Evolutionary conservation across 2,797 vertebrate species (phyloP), one percentile per base, ranked within the genome.

Genomic region (Xiphophorus birchmanni): DNA sequence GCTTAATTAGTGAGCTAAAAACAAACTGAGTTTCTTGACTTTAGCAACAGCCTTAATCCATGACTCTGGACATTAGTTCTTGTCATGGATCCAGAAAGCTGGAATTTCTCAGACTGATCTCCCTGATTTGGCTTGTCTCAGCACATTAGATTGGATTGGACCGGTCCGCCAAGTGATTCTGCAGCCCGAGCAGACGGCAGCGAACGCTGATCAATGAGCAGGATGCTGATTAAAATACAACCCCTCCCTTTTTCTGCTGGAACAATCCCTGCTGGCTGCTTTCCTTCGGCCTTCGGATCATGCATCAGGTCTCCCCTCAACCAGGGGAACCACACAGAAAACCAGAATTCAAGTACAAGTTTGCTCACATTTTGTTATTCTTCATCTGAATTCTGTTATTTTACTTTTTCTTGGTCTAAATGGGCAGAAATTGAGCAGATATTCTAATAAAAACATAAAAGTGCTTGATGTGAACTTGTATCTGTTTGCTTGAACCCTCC

Each of bases 161-260:
- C 17, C 5, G 48, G 0, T n/a, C 75, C 81, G 85, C 81, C 85
- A 85, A 86, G 80, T 10, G n/a, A 23, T 73, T 78, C 71, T 65
- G 12, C 56, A 73, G 72, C n/a, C 78, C 65, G 48, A 75, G 71
- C 13, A 29, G 52, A 75, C 73, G 35, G 73, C 82, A 80, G 75
- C 35, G 77, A 77, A 86, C 5, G 71, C 87, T 80, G 84, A 91
- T 89, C 85, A 86, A 80, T 82, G 42, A 84, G 86, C 75, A 83
- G 58, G 45, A 56, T 73, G 72, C 60, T 76, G 82, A 84, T 83
- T 81, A 82, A 88, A 80, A 77, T 80, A 80, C 65, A 74, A 72
- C 44, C 52, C 26, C 44, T 21, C 65, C 37, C 67, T 40, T 10
- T 15, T 52, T 71, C 60, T 58, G 35, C 75, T 77, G 42, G 32